phyloP scores from a whole-genome alignment of 2,797 vertebrate genomes.

The Austrolebias charrua region DNA sequence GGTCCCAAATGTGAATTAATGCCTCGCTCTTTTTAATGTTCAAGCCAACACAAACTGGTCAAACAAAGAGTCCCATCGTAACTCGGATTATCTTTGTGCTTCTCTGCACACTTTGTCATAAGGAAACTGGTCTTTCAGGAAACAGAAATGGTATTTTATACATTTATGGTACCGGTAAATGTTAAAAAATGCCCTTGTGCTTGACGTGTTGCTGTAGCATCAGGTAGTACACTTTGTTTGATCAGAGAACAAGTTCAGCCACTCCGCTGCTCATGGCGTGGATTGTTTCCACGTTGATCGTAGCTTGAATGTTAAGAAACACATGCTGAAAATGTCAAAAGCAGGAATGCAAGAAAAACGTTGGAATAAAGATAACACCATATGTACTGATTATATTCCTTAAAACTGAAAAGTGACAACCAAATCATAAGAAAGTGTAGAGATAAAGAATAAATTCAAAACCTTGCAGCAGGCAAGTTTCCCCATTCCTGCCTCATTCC shows the following conservation, averaged over 20 bases:
- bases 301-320: neutral
- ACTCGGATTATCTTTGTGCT: neutral
- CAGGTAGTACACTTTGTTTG: constrained; percentile 31
- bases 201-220: neutral
- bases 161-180: constrained; percentile 1
- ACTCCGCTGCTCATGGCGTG: neutral
- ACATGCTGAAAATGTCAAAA: neutral
- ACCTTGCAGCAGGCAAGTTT: constrained; percentile 15
- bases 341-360: no score
- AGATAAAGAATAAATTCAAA: constrained; percentile 30
- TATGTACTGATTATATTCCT: neutral
- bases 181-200: neutral
- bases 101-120: neutral
- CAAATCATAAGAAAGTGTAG: constrained; percentile 41
- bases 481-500: constrained; percentile 30
- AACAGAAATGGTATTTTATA: neutral
- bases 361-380: neutral
- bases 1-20: constrained; percentile 15
- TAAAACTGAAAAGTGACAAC: constrained; percentile 1
- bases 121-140: constrained; percentile 28
- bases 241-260: constrained; percentile 33
- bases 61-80: neutral
- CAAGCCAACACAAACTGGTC: neutral
- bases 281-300: neutral
- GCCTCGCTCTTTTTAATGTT: constrained; percentile 2